Evolutionary conservation across 35 echinoderm and acorn worm species (phyloP), one percentile per base, ranked within the genome.

Genomic region (Stichopus chloronotus): DNA sequence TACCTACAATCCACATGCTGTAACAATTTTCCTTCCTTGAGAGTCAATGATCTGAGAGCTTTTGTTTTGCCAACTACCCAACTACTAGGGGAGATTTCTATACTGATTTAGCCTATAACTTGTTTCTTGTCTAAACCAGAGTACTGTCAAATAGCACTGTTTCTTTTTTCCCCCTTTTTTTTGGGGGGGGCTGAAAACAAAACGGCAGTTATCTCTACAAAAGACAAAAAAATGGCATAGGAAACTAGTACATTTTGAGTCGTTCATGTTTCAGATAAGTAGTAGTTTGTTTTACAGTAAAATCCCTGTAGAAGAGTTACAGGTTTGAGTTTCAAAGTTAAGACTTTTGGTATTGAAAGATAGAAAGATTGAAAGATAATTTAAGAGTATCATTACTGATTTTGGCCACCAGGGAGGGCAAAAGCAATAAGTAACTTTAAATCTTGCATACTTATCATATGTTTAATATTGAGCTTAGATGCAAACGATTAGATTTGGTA

Each of bases 11-110:
- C 19, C 72, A 76, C 72, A 76, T 76, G 14, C 72, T 76, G 14
- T 76, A 76, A 76, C 72, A 76, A 17, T 76, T 76, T 76, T 24
- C 72, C 7, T 76, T 76, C 72, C 72, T 76, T 76, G 72, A 76
- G 30, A 43, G 30, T 43, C 30, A 43, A 76, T 76, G 25, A 17
- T 76, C 16, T 76, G 71, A 76, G 71, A 21, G 16, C 4, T 17
- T 17, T 24, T 11, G 65, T 71, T 76, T 76, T 8, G 4, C 25
- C 16, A 21, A n/a, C n/a, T 6, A 7, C 6, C 72, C 19, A 8
- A 21, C 0, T 76, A 76, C 72, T 8, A 76, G 72, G 72, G 25
- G 72, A 76, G 72, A 76, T 76, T 43, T 43, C 30, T 43, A 4
- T n/a, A n/a, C n/a, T n/a, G n/a, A n/a, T n/a, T n/a, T 76, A 8